Conservation (phyloP, 1,140 invertebrate species). For the Bombus pascuorum region DNA sequence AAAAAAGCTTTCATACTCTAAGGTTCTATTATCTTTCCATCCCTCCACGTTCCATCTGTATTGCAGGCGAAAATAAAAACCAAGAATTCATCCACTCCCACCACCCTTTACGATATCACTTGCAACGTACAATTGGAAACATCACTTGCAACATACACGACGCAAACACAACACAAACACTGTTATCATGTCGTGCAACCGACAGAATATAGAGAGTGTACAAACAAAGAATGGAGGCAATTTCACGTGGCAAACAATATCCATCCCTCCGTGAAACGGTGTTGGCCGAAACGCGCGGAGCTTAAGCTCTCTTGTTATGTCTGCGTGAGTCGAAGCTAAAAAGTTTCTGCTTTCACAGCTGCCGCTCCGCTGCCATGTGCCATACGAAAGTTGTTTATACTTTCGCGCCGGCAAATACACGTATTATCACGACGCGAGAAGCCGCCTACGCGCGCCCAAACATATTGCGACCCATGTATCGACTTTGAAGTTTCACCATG, state of each 20-base stretch:
- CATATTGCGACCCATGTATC: neutral
- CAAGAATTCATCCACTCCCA: neutral
- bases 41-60: neutral
- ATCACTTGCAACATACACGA: neutral
- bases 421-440: slow-evolving; percentile 49
- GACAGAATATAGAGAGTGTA: neutral
- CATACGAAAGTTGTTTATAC: slow-evolving; percentile 68
- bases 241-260: neutral
- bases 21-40: neutral
- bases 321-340: slow-evolving; percentile 42
- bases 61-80: neutral
- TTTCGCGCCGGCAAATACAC: slow-evolving; percentile 40
- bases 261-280: neutral
- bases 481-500: neutral
- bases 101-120: neutral
- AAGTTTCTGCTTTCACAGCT: slow-evolving; percentile 70
- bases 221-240: neutral
- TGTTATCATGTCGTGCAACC: neutral
- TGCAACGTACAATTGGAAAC: neutral
- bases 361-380: slow-evolving; percentile 31
- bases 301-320: slow-evolving; percentile 37
- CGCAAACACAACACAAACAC: neutral
- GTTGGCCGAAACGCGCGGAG: neutral
- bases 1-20: too few relatives aligned
- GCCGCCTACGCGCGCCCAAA: neutral